Conservation (phyloP, 2,888 invertebrate genomes). For the Drosophila niveifrons region DNA sequence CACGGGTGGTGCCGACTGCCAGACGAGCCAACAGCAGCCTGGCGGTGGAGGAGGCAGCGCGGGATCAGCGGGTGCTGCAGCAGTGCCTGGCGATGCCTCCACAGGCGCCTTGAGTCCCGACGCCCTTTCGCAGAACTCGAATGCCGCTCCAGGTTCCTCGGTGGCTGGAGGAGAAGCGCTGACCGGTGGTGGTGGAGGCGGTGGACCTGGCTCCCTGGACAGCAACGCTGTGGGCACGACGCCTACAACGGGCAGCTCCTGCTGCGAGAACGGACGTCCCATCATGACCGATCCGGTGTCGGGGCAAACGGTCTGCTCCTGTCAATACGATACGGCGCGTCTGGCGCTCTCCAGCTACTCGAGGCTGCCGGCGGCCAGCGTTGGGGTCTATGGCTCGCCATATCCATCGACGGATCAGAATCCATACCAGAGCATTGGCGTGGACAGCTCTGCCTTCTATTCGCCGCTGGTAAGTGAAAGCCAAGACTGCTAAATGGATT, state of each 20-base stretch:
- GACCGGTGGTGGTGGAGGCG: constrained; percentile 22
- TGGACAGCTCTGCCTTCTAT: constrained; percentile 97
- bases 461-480: constrained; percentile 94
- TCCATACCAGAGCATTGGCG: constrained; percentile 96
- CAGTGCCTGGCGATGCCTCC: constrained; percentile 76
- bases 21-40: constrained; percentile 86
- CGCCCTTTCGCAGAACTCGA: constrained; percentile 85
- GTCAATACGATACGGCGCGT: constrained; percentile 96
- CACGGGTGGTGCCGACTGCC: constrained; percentile 86
- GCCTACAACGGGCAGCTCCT: constrained; percentile 86
- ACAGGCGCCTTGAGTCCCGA: constrained; percentile 85
- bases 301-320: constrained; percentile 96
- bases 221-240: constrained; percentile 70
- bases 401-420: constrained; percentile 96
- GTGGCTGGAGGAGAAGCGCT: constrained; percentile 53
- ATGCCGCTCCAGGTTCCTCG: constrained; percentile 74
- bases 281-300: constrained; percentile 97
- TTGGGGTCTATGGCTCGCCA: constrained; percentile 93
- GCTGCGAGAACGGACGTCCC: constrained; percentile 96
- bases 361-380: constrained; percentile 91
- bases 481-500: constrained; percentile 72
- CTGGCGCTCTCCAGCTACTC: constrained; percentile 94
- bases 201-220: constrained; percentile 71
- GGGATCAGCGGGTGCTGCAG: constrained; percentile 84
- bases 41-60: constrained; percentile 86